Conservation (phyloP, 1,140 invertebrate genomes). For the Drosophila nasuta region DNA sequence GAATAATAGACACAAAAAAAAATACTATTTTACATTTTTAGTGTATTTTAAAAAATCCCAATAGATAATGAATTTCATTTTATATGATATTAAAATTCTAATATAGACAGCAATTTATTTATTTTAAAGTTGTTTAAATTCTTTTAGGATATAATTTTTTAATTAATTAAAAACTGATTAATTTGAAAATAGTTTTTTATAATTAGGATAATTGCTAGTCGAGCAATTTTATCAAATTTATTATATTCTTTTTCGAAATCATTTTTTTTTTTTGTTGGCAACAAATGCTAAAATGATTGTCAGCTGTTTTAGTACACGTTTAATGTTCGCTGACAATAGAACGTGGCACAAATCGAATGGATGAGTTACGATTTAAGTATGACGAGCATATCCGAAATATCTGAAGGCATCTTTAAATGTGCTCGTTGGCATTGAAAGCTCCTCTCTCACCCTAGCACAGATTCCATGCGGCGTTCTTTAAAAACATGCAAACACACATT, state of each 20-base stretch:
- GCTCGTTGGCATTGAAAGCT: constrained; percentile 45
- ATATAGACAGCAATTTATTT: no score
- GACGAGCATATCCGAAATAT: background rate
- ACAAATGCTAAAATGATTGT: constrained; percentile 40
- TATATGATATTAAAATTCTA: no score
- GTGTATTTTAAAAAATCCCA: no score
- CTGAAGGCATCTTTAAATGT: constrained; percentile 12
- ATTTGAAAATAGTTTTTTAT: background rate
- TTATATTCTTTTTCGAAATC: constrained; percentile 17
- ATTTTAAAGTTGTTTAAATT: no score
- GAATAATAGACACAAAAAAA: no score
- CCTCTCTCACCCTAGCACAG: constrained; percentile 3
- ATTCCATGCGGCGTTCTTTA: constrained; percentile 36
- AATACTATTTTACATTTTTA: no score
- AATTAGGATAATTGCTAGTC: background rate
- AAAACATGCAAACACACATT: background rate
- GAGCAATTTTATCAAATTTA: background rate
- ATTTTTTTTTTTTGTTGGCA: constrained; percentile 34
- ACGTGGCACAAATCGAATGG: constrained; percentile 42
- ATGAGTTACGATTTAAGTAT: constrained; percentile 21
- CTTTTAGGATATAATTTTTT: background rate
- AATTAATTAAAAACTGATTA: background rate
- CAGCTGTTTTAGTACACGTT: constrained; percentile 47
- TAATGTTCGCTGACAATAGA: constrained; percentile 65
- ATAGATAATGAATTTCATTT: no score